Conservation (phyloP, 1,140 invertebrate genomes). For the Wasmannia auropunctata region DNA sequence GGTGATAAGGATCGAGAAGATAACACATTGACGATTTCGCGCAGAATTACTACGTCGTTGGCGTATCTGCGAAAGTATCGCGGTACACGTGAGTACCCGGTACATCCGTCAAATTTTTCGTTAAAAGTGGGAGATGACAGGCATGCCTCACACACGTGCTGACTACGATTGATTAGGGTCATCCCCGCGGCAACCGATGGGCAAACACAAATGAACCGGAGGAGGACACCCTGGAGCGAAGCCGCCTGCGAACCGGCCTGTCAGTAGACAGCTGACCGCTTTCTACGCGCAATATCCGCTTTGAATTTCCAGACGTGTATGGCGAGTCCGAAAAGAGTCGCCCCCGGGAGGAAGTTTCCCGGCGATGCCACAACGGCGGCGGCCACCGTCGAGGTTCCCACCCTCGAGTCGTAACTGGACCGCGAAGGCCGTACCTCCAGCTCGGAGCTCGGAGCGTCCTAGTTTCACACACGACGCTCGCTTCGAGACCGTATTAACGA, state of each 20-base stretch:
- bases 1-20: background rate
- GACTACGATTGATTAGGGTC: conserved; percentile 80
- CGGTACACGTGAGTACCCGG: background rate
- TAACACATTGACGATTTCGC: background rate
- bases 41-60: background rate
- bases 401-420: conserved; percentile 27
- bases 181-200: conserved; percentile 83
- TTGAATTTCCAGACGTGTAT: conserved; percentile 6
- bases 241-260: background rate
- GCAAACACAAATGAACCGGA: conserved; percentile 80
- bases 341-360: background rate
- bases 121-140: conserved; percentile 7
- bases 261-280: conserved; percentile 62
- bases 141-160: background rate
- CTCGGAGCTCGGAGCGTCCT: background rate
- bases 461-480: background rate
- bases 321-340: background rate
- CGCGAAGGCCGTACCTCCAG: conserved; percentile 30
- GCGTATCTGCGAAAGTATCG: background rate
- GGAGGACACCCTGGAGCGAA: background rate
- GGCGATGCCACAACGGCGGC: background rate
- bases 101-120: background rate
- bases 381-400: background rate
- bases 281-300: conserved; percentile 53
- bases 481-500: conserved; percentile 12